A percentile compares a stretch with the other conserved stretches of the same genome.
Evolutionary conservation across 2,113 vertebrate genomes (phyloP).

Genomic region (Spea multiplicata): DNA sequence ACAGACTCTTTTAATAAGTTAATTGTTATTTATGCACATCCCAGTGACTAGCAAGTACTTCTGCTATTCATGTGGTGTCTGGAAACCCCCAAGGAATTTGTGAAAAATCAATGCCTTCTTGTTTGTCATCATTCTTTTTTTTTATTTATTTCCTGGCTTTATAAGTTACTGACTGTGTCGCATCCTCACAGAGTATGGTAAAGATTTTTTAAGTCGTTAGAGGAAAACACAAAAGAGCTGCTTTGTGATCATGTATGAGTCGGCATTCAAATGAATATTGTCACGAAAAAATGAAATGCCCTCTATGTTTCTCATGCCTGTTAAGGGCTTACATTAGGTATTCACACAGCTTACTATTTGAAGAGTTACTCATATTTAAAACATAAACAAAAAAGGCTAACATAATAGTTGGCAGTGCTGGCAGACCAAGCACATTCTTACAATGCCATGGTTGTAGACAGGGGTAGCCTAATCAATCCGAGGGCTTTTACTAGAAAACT

Average conservation of each 20-base stretch:
- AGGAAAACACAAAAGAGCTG: background rate
- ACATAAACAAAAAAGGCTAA: too few species aligned
- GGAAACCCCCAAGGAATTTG: background rate
- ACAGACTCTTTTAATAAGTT: background rate
- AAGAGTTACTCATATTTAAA: too few species aligned
- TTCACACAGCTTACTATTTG: too few species aligned
- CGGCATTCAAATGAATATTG: background rate
- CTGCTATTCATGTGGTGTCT: background rate
- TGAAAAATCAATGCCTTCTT: background rate
- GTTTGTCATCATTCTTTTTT: background rate
- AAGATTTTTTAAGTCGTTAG: background rate
- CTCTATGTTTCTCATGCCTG: too few species aligned
- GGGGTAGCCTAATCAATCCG: too few species aligned
- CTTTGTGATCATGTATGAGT: background rate
- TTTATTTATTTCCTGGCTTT: background rate
- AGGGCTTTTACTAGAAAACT: too few species aligned
- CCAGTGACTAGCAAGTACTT: background rate
- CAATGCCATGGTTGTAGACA: too few species aligned
- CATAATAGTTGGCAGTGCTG: too few species aligned
- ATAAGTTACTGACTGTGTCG: background rate
- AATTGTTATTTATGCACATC: conserved; percentile 2
- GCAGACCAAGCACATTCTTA: too few species aligned
- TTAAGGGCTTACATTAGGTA: too few species aligned
- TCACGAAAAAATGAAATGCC: too few species aligned
- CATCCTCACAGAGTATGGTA: background rate